Conservation (phyloP, 37 sponge, comb jelly and placozoan genomes). For the Haliclona indistincta region DNA sequence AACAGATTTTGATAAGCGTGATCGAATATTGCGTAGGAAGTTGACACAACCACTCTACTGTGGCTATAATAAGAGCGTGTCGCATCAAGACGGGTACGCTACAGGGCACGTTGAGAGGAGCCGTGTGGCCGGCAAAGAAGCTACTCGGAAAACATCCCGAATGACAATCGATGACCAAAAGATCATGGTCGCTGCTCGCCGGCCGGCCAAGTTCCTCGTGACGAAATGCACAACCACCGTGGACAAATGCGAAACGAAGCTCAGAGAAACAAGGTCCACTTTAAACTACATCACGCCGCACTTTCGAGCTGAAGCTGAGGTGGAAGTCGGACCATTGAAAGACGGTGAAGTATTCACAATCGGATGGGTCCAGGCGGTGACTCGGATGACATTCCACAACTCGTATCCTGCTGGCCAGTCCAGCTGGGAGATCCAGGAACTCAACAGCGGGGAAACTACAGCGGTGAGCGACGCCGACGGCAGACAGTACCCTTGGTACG, state of each 20-base stretch:
- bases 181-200: neutral
- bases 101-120: too few species aligned
- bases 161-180: neutral
- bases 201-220: conserved; percentile 29
- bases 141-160: too few species aligned
- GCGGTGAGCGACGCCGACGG: conserved; percentile 91
- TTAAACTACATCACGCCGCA: conserved; percentile 90
- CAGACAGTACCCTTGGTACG: conserved; percentile 89
- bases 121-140: too few species aligned
- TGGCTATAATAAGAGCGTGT: too few species aligned
- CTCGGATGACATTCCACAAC: conserved; percentile 82
- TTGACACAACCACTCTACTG: too few species aligned
- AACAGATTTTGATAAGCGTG: too few species aligned
- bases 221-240: conserved; percentile 49
- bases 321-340: conserved; percentile 60
- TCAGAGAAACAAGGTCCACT: conserved; percentile 65
- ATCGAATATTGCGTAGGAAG: too few species aligned
- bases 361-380: conserved; percentile 90
- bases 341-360: conserved; percentile 79
- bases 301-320: conserved; percentile 78
- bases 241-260: conserved; percentile 52
- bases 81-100: too few species aligned
- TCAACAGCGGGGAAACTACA: conserved; percentile 51
- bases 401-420: conserved; percentile 74
- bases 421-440: conserved; percentile 89